These are phyloP conservation scores for Stenurella melanura DNA, from an alignment of 2,888 invertebrate species.

Conservation along the genomic window DNA sequence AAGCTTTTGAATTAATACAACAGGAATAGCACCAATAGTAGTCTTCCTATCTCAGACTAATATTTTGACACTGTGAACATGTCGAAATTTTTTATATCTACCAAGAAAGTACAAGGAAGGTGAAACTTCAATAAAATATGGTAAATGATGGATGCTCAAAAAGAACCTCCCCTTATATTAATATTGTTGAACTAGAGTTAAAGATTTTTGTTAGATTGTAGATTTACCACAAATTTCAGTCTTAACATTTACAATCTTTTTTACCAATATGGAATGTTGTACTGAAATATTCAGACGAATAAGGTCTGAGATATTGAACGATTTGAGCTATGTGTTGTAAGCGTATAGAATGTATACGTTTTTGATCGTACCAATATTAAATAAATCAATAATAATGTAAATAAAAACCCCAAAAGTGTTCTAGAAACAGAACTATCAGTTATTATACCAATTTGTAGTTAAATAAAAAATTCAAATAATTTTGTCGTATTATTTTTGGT, in stretches of 20 bases:
- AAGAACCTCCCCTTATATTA: neutral
- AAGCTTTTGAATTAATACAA: too few relatives aligned
- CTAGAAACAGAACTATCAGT: slow-evolving; percentile 21
- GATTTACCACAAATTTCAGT: neutral
- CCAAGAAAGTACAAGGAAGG: neutral
- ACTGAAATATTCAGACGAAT: neutral
- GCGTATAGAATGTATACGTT: neutral
- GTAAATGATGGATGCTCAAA: neutral
- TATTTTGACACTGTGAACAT: too few relatives aligned
- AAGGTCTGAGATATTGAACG: neutral
- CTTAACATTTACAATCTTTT: neutral
- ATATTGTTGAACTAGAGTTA: neutral
- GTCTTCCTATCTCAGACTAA: too few relatives aligned
- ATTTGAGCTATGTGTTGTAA: neutral
- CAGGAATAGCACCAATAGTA: too few relatives aligned
- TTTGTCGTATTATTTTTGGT: neutral
- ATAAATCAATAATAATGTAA: slow-evolving; percentile 1
- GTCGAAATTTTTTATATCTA: too few relatives aligned
- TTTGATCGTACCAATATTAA: slow-evolving; percentile 4
- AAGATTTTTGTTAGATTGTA: too few relatives aligned
- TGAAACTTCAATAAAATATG: neutral
- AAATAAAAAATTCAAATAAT: slow-evolving; percentile 16
- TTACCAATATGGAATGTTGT: neutral
- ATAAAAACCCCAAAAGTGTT: slow-evolving; percentile 26
- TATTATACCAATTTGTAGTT: slow-evolving; percentile 22